Base-by-base conservation (phyloP, 2,797 vertebrate genomes). In the Gallinago stenura region DNA sequence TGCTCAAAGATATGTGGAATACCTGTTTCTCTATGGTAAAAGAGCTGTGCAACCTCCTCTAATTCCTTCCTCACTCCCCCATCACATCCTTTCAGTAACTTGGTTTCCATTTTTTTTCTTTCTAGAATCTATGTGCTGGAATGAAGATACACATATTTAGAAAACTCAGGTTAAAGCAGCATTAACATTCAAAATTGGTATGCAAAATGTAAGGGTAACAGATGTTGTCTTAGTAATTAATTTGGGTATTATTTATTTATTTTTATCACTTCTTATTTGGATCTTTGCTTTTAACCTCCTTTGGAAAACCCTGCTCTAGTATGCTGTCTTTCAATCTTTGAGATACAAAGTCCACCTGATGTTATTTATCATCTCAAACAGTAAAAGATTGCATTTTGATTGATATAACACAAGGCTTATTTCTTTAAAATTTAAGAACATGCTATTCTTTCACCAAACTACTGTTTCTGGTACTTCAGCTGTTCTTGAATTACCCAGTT, bases 11-110 rank as follows among this genome's bases (percentile, higher is more conserved):
- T 9, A 43, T 2, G 10, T 11, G 28, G 57, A 12, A 84, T 6
- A 13, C 35, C 33, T 21, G 4, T 13, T 33, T 15, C 30, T 31
- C 53, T 30, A 51, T 5, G 41, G 6, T 0, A 0, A 25, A 54
- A 71, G 28, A 81, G 20, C 43, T 0, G 2, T 24, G 25, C 21
- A 66, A 62, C 18, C 37, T 77, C 31, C 31, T 39, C 9, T 39
- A 48, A 81, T 21, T 83, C 15, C 41, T 81, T 72, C 25, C 12
- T 61, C n/a, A 13, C 12, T 61, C 17, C 16, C 30, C n/a, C 20
- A 31, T 15, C 28, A 54, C 8, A 70, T 30, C 87, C 17, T 51
- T 66, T 31, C 37, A 66, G 26, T 31, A 81, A 78, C 28, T 69
- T 45, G 21, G 31, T 37, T 81, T 28, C n/a, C 14, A 15, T 48